Base-by-base conservation (phyloP, 2,113 vertebrate genomes). In the Bos indicus region DNA sequence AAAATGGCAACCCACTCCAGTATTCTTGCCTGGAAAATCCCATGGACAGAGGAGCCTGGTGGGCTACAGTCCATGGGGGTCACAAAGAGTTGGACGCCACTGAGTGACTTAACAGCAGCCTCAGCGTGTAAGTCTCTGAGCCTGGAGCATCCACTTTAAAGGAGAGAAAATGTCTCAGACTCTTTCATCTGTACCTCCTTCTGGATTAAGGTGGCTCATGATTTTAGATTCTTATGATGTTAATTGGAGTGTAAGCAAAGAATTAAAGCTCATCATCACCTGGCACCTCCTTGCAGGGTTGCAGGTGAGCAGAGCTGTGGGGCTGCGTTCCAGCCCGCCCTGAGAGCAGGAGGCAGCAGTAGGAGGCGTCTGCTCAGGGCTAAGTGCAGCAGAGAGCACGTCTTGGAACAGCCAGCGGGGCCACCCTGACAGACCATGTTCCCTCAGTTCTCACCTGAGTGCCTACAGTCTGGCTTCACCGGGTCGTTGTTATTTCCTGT, bases 401-500 rank as follows among this genome's bases (percentile, higher is more conserved):
- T 4, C 2, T 17, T 1, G 8, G 5, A 0, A 26, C 2, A 3
- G 1, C 54, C 12, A 21, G 25, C 46, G 57, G 26, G 52, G n/a
- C 83, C 48, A 11, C 17, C 17, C 6, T 1, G 12, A 15, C 2
- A 0, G 17, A 21, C 1, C 0, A 0, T 12, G 36, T 33, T 7
- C 48, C 33, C 46, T 40, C 21, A 28, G 57, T 30, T 85, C 87
- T 60, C n/a, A 33, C 13, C 51, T 28, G 23, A 14, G 77, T 40
- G 3, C n/a, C 19, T 5, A 17, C 5, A 0, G 12, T 12, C 62
- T 10, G 43, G 40, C 52, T 82, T 40, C 30, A 7, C 59, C 17
- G 2, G 1, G 2, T 46, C 5, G 0, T 1, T 13, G 17, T 40
- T 25, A 59, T n/a, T n/a, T 1, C 26, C 33, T 28, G 60, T 59